A percentile compares a stretch with the other conserved stretches of the same genome.
phyloP scores from a whole-genome alignment of 2,113 vertebrate genomes.

The Prunella himalayana region DNA sequence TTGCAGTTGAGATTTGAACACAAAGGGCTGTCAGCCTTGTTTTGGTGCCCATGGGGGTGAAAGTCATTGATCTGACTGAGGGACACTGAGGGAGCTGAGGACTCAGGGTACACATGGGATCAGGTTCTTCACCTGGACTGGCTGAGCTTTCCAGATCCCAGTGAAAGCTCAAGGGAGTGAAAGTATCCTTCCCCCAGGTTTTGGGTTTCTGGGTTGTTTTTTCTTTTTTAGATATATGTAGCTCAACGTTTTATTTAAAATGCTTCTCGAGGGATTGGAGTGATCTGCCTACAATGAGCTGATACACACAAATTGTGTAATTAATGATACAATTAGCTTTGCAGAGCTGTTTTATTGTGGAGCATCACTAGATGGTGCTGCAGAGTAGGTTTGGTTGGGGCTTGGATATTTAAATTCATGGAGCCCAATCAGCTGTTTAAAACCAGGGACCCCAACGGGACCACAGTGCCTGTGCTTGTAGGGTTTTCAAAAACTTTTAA shows the following conservation, averaged over 20 bases:
- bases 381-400: background rate
- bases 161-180: rapidly evolving
- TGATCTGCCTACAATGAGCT: background rate
- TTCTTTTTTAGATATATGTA: background rate
- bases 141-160: background rate
- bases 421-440: background rate
- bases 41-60: background rate
- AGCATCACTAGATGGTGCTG: slow-evolving; percentile 18
- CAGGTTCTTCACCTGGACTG: background rate
- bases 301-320: no score
- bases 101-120: rapidly evolving
- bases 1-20: background rate
- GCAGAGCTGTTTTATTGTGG: background rate
- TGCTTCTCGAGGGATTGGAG: background rate
- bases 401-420: background rate
- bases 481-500: background rate
- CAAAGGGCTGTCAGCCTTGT: background rate
- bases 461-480: background rate
- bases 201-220: no score
- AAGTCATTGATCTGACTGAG: no score
- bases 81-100: background rate
- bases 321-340: background rate
- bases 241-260: background rate
- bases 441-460: background rate
- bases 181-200: background rate